Evolutionary conservation across 2,113 vertebrate genomes (phyloP).

Genomic region (human (Homo sapiens)): GRCh38 chr12:126695001-126695500

Average conservation of each 20-base stretch:
- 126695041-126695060: neutral
- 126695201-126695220: neutral
- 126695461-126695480: too few relatives aligned
- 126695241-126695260: neutral
- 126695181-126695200: neutral
- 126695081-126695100: neutral
- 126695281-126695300: neutral
- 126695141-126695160: neutral
- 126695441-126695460: neutral
- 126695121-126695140: neutral
- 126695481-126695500: too few relatives aligned
- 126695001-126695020: neutral
- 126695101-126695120: neutral
- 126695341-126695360: neutral
- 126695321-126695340: neutral
- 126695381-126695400: neutral
- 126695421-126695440: neutral
- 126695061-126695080: neutral
- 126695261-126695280: neutral
- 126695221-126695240: neutral
- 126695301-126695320: neutral
- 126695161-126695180: neutral
- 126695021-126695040: neutral
- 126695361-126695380: neutral
- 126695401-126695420: neutral